These are phyloP conservation scores for Oryzias sinensis DNA, from an alignment of 2,797 vertebrate genomes.

Conservation along the genomic window DNA sequence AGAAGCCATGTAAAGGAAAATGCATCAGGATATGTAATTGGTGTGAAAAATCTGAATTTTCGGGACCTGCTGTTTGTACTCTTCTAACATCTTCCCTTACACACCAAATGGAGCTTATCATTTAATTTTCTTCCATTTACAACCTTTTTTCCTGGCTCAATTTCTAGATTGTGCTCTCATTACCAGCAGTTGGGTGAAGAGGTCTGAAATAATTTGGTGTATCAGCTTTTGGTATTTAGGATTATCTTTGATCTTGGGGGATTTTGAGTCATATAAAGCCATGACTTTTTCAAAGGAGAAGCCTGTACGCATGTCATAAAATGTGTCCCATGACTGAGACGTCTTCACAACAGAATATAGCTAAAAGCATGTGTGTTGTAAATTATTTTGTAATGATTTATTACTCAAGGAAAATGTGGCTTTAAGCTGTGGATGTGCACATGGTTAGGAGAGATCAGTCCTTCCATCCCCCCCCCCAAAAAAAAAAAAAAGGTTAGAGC, in stretches of 20 bases:
- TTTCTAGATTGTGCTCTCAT: constrained; percentile 30
- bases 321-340: constrained; percentile 20
- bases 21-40: constrained; percentile 42
- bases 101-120: constrained; percentile 49
- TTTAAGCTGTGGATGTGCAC: constrained; percentile 29
- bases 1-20: constrained; percentile 47
- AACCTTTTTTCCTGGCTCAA: constrained; percentile 28
- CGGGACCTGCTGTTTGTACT: constrained; percentile 39
- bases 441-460: constrained; percentile 39
- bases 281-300: constrained; percentile 22
- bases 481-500: constrained; percentile 36
- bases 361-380: constrained; percentile 31
- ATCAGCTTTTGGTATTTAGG: constrained; percentile 19
- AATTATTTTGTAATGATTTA: constrained; percentile 34
- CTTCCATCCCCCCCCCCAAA: constrained; percentile 37
- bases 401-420: constrained; percentile 17
- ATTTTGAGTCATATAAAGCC: constrained; percentile 30
- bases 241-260: constrained; percentile 41
- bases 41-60: constrained; percentile 21
- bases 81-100: constrained; percentile 29
- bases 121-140: constrained; percentile 54
- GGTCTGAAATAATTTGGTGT: constrained; percentile 33
- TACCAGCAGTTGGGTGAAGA: constrained; percentile 22
- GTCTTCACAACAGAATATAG: constrained; percentile 15
- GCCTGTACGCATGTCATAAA: constrained; percentile 17